Base-by-base conservation (phyloP, 1,140 invertebrate species). In the Cydia pomonella region DNA sequence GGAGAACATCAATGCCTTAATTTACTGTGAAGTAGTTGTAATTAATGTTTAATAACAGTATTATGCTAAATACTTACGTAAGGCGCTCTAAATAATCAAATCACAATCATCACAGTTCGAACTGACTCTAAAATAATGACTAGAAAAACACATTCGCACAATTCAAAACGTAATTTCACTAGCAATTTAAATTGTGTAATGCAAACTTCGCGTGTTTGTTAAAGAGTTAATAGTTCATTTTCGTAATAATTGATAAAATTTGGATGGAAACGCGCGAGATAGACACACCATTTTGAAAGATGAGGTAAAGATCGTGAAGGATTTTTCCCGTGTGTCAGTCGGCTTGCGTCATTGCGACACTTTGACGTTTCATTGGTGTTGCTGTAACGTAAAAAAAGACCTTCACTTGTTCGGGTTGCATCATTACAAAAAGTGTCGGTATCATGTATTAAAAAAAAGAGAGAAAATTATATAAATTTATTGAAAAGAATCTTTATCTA, bases 231-330 rank as follows among this genome's bases (percentile, higher is more conserved):
- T 63, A 82, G 77, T 83, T 87, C 89, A 90, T 91, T 86, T 85
- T 88, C 80, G 29, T 82, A 82, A 79, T 84, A 88, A 82, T 83
- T 85, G 73, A 83, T 83, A 82, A 84, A 87, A 88, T 91, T 91
- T 86, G 82, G 82, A 85, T 86, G 84, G 82, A 90, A 91, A 89
- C 85, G 84, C 87, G 88, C 87, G 86, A 90, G 84, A 90, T 84
- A 79, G 83, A 87, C 89, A 87, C 88, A 92, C 90, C 90, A 91
- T 91, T 90, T 88, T 91, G 89, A 92, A 91, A 87, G 84, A 89
- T 92, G 82, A 86, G 83, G 84, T 88, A 89, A 85, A 87, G 82
- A 79, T 83, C 83, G 84, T 84, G 86, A 92, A 90, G 87, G 88
- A 88, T 90, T 92, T 91, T 89, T 82, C 76, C 82, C 77, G 59